Evolutionary conservation across 2,888 invertebrate genomes (phyloP), one percentile per base, ranked within the genome.

Genomic region (Drosophila lutescens): DNA sequence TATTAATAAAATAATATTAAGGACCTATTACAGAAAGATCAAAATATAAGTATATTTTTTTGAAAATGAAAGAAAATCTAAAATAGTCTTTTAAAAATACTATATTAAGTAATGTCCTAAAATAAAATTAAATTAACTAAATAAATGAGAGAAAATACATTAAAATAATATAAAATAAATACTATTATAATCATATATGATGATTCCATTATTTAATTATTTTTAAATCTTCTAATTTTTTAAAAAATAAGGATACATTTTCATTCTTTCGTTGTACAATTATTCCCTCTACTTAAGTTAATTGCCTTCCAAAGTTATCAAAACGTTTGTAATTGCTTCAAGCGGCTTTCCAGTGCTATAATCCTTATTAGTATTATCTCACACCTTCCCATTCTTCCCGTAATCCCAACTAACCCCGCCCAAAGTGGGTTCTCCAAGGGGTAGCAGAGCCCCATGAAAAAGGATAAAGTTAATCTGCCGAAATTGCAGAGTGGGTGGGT

Each of bases 381-480:
- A 34, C n/a, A 32, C n/a, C 44, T 44, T 17, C 12, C 17, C 26
- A 15, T 8, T 4, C 44, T 34, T 17, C 10, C 17, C 26, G 26
- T 4, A 5, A 9, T 26, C 10, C 17, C 13, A 2, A n/a, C 5
- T n/a, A 34, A 41, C 6, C 10, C n/a, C 20, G 17, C 12, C 13
- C 20, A 4, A 23, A 12, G 10, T 9, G 17, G 15, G 10, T 6
- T 6, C 30, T 15, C 9, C 30, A 46, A 26, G 5, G 38, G 46
- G 46, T 40, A 53, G 26, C 46, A 34, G 32, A 49, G 34, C 40
- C 17, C 51, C 54, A 34, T 15, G 30, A 58, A 58, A 50, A 70
- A 40, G 71, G 56, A 66, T 76, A 76, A 76, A 76, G 76, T 76
- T 76, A 76, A 76, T 71, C 70, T 70, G 58, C 32, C 55, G 43